These are phyloP conservation scores for Drosophila leontia DNA, from an alignment of 1,140 invertebrate species.

Conservation along the genomic window DNA sequence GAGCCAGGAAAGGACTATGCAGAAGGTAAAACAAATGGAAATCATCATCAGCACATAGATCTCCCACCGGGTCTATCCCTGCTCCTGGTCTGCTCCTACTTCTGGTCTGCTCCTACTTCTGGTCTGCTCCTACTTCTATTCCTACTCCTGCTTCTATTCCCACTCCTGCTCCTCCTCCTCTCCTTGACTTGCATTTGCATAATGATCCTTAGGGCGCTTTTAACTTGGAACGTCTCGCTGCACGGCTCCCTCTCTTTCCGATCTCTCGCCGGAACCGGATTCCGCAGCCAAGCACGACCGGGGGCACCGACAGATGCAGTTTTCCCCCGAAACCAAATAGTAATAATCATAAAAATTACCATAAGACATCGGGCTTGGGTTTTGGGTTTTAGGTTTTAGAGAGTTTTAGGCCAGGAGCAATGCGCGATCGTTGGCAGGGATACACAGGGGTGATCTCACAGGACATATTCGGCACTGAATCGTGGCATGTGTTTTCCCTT, in stretches of 20 bases:
- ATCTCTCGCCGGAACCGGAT: slow-evolving; percentile 6
- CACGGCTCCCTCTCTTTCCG: slow-evolving; percentile 22
- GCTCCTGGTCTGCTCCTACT: too few species aligned
- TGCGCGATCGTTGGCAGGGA: not conserved
- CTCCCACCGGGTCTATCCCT: not conserved
- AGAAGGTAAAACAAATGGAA: too few species aligned
- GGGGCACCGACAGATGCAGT: slow-evolving; percentile 69
- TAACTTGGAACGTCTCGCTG: slow-evolving; percentile 76
- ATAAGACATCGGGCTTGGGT: slow-evolving; percentile 58
- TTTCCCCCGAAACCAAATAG: slow-evolving; percentile 62
- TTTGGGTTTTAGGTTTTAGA: not conserved
- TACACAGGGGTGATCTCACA: slow-evolving; percentile 16
- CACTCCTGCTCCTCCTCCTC: not conserved
- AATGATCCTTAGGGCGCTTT: slow-evolving; percentile 62
- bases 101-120: too few species aligned
- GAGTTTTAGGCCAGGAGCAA: not conserved
- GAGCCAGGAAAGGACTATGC: too few species aligned
- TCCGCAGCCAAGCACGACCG: slow-evolving; percentile 17
- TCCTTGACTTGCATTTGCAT: slow-evolving; percentile 47
- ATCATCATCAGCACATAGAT: not conserved
- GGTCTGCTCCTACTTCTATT: not conserved
- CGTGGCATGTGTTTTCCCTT: slow-evolving; percentile 70
- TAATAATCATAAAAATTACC: slow-evolving; percentile 76
- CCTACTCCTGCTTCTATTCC: not conserved
- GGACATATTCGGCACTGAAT: slow-evolving; percentile 53